Base-by-base conservation (phyloP, 2,888 invertebrate species). In the Linyphia triangularis region DNA sequence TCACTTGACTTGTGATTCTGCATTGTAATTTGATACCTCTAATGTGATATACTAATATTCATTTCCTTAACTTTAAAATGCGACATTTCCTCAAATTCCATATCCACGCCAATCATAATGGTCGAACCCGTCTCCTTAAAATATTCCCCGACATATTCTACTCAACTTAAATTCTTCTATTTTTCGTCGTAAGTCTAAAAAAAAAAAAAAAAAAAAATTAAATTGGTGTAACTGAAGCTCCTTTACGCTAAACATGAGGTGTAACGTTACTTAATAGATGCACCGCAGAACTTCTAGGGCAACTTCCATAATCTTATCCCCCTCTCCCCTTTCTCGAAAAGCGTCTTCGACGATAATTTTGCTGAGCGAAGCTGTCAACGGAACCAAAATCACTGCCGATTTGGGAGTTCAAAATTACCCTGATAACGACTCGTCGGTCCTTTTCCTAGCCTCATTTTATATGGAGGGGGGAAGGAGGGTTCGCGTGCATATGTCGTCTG, bases 391-490 rank as follows among this genome's bases (percentile, higher is more conserved):
- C 88, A 88, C 88, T 19, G 88, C 83, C 88, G 83, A 83, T 88
- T 83, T 77, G 82, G 82, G 88, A 82, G 70, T 88, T 88, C 77
- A 77, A 88, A 88, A 88, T 88, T 82, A 88, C 88, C 77, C 69
- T 59, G 88, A 88, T 88, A 88, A 88, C 88, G 88, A 88, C 82
- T 22, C 43, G 30, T 33, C 67, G 73, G 61, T 63, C 85, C 65
- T 75, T 70, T 72, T 61, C 51, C 85, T 78, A 37, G 65, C 67
- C 77, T 75, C 73, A 78, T 85, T 85, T 78, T 63, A 33, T 77
- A 69, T 59, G 57, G 70, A 26, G 59, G 26, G 30, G 72, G 63
- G 61, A 33, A 59, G 57, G 84, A 61, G 37, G 69, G 30, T 22
- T 51, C 13, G 37, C 16, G 37, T 78, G 78, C 85, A 86, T 86